These are phyloP conservation scores for Xyrichtys novacula DNA, from an alignment of 2,797 vertebrate genomes.

Conservation along the genomic window DNA sequence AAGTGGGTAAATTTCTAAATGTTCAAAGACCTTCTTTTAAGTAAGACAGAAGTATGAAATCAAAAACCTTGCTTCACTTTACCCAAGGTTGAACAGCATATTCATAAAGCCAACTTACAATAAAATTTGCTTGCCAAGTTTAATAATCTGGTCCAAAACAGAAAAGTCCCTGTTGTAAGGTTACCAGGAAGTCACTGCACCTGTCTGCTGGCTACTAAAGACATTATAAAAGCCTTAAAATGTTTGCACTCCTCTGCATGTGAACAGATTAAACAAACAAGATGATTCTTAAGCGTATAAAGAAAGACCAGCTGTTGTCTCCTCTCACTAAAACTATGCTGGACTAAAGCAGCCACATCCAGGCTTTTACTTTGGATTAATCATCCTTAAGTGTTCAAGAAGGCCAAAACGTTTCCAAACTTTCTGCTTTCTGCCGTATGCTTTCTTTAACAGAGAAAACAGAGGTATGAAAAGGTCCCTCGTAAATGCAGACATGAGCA, in stretches of 20 bases:
- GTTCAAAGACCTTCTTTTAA: too few species aligned
- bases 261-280: neutral
- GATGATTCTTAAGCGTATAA: neutral
- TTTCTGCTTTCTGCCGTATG: neutral
- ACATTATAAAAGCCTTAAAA: neutral
- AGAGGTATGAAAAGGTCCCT: neutral
- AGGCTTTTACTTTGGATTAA: neutral
- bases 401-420: neutral
- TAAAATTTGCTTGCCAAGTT: too few species aligned
- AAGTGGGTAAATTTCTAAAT: too few species aligned
- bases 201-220: neutral
- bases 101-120: neutral
- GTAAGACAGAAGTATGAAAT: too few species aligned
- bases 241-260: neutral
- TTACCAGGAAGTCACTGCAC: slow-evolving; percentile 8
- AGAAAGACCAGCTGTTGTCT: neutral
- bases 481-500: neutral
- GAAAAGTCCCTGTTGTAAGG: too few species aligned
- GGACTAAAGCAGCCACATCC: neutral
- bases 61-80: neutral
- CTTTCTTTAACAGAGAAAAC: neutral
- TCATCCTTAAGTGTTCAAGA: neutral
- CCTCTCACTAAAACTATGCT: neutral
- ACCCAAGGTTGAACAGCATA: neutral
- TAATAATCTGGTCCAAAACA: slow-evolving; percentile 18